Evolutionary conservation across 2,888 invertebrate genomes (phyloP).

Genomic region (Spilarctia lutea): DNA sequence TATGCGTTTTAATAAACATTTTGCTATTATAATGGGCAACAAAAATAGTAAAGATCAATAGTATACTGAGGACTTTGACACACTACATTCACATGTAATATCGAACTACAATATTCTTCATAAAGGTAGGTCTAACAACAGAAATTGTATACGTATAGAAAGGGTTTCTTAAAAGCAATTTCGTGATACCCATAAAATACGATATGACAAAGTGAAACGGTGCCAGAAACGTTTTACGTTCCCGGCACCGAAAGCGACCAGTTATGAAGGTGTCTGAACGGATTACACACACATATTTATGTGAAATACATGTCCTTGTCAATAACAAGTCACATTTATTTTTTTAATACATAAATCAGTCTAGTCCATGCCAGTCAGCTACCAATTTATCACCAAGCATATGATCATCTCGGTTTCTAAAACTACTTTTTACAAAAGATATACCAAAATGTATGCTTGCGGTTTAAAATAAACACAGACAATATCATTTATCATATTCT

Average conservation of each 20-base stretch:
- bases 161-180: no score
- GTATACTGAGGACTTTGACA: neutral
- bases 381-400: neutral
- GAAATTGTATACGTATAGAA: no score
- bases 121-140: no score
- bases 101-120: no score
- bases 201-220: no score
- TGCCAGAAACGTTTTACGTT: no score
- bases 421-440: neutral
- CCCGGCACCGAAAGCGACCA: no score
- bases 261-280: neutral
- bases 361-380: neutral
- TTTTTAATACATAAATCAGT: neutral
- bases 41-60: no score
- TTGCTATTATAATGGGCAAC: no score
- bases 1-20: no score
- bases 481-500: constrained; percentile 41
- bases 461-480: constrained; percentile 14
- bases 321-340: neutral
- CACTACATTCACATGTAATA: neutral
- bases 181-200: no score
- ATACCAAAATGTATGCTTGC: neutral
- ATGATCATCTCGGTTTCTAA: neutral
- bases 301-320: neutral
- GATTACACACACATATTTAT: neutral